Evolutionary conservation across 2,797 vertebrate species (phyloP).

Genomic region (Mormyrus hasselquistii): DNA sequence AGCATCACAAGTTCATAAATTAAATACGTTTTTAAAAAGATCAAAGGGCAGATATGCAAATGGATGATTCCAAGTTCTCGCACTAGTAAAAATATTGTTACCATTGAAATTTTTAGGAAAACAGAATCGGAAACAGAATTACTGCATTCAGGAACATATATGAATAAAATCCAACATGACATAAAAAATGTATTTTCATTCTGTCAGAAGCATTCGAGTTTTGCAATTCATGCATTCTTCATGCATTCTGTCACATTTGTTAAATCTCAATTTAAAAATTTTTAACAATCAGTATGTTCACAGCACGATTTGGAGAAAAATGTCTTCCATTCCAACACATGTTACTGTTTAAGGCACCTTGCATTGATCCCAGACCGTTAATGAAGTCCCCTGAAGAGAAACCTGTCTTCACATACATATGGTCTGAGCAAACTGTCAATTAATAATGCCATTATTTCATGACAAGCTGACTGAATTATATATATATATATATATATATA

Average conservation of each 20-base stretch:
- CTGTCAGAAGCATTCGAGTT: not conserved
- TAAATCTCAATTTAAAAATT: not conserved
- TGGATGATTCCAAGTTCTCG: not conserved
- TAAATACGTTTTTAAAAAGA: not conserved
- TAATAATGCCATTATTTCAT: slow-evolving; percentile 3
- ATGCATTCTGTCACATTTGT: not conserved
- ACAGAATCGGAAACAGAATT: not conserved
- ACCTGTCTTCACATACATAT: not conserved
- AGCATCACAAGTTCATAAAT: not conserved
- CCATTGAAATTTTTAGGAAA: not conserved
- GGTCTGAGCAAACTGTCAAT: slow-evolving; percentile 19
- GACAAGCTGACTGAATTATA: not conserved
- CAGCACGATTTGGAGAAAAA: not conserved
- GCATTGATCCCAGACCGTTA: slow-evolving; percentile 7
- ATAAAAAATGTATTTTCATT: not conserved
- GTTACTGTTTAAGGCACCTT: not conserved
- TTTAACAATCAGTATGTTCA: not conserved
- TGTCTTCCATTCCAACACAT: not conserved
- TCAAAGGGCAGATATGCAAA: not conserved
- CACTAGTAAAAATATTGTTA: not conserved
- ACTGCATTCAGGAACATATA: not conserved
- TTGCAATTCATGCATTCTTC: not conserved
- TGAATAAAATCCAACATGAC: not conserved
- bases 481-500: too few relatives aligned
- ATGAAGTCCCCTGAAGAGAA: slow-evolving; percentile 2